These are phyloP conservation scores for Achlya flavicornis DNA, from an alignment of 2,888 invertebrate species.

Conservation along the genomic window DNA sequence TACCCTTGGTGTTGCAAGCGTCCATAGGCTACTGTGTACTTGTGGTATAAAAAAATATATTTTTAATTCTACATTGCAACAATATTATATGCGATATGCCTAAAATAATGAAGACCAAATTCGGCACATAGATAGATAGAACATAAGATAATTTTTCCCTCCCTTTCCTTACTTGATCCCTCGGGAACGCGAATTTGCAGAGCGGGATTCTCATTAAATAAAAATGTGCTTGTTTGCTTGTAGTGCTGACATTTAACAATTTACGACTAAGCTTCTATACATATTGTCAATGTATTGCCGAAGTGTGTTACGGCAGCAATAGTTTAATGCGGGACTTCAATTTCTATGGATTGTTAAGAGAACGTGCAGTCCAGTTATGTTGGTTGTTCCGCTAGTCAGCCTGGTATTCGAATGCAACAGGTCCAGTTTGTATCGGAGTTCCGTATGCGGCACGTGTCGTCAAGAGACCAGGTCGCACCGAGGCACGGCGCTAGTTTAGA, in stretches of 20 bases:
- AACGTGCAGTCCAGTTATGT: slow-evolving; percentile 58
- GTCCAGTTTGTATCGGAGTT: slow-evolving; percentile 38
- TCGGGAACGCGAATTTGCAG: too few relatives aligned
- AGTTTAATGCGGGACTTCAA: slow-evolving; percentile 5
- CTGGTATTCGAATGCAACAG: slow-evolving; percentile 61
- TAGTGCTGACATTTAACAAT: not conserved
- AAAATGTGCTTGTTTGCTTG: not conserved
- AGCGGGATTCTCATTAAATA: too few relatives aligned
- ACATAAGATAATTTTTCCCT: too few relatives aligned
- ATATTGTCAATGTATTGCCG: not conserved
- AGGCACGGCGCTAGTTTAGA: slow-evolving; percentile 23
- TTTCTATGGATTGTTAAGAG: slow-evolving; percentile 24
- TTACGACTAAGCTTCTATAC: not conserved
- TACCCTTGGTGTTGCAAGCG: too few relatives aligned
- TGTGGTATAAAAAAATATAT: too few relatives aligned
- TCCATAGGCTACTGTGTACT: too few relatives aligned
- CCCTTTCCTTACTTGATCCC: too few relatives aligned
- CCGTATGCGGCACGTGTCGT: slow-evolving; percentile 43
- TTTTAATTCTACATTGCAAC: too few relatives aligned
- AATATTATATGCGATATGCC: too few relatives aligned
- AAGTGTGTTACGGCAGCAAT: slow-evolving; percentile 12
- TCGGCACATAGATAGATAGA: too few relatives aligned
- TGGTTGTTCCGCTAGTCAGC: slow-evolving; percentile 66
- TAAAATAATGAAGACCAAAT: too few relatives aligned
- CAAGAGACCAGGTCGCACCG: slow-evolving; percentile 25